Evolutionary conservation across 2,888 invertebrate species (phyloP), one percentile per base, ranked within the genome.

Genomic region (Drosophila anomalipes): DNA sequence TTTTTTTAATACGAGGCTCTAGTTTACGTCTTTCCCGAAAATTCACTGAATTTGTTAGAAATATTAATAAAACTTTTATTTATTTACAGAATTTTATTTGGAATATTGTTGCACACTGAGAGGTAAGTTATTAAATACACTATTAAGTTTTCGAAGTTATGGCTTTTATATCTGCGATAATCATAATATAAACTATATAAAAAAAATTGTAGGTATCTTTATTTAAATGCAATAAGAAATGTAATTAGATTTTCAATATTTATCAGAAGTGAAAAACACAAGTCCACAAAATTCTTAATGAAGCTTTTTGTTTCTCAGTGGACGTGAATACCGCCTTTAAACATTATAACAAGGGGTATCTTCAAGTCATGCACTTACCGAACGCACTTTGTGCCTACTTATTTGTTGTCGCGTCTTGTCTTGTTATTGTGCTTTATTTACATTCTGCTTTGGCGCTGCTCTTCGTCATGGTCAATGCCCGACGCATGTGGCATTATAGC

Each of bases 391-490:
- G n/a, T 53, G 37, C 37, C 70, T 44, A 58, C 47, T 75, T 65
- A 54, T 52, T 68, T 77, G 62, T 75, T 71, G 83, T 70, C 62
- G 69, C 69, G 58, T 66, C 79, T 66, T 79, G 58, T 73, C 70
- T 86, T 86, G 60, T 83, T 90, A 72, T 88, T 76, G 69, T 86
- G 71, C 72, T 89, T 82, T 86, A 91, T 89, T 89, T 86, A 91
- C 86, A 87, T 91, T 91, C 69, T 60, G 82, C 82, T 89, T 87
- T 82, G 68, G 60, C 74, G 79, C 79, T 75, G 83, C 90, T 90
- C 70, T 78, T 84, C 86, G 90, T 91, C 92, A 92, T 92, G 92
- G 93, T 92, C 92, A 92, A 92, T 92, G 92, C 90, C 93, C 86
- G 88, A 84, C 90, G 90, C 89, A 86, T 79, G 83, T 83, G 86